phyloP scores from a whole-genome alignment of 2,888 invertebrate species.

The Pristionchus entomophagus region DNA sequence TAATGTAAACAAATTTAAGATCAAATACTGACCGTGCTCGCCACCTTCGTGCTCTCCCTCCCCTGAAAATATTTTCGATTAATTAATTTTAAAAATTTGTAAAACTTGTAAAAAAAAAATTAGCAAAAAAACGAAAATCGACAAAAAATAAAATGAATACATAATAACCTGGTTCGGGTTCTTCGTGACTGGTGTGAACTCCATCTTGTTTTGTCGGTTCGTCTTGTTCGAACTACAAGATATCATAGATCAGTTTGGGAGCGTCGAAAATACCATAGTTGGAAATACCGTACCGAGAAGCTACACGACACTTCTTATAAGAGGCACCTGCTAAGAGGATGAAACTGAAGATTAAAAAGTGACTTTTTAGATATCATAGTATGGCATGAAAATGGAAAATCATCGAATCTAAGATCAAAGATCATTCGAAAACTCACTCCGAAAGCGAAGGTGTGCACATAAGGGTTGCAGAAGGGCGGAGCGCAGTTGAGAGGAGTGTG shows the following conservation, averaged over 20 bases:
- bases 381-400: too few relatives aligned
- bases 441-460: conserved; percentile 56
- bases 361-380: too few relatives aligned
- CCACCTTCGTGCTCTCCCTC: conserved; percentile 23
- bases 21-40: not conserved
- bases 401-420: conserved; percentile 28
- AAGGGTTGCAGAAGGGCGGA: conserved; percentile 64
- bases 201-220: not conserved
- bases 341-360: too few relatives aligned
- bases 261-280: too few relatives aligned
- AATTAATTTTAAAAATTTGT: too few relatives aligned
- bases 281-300: too few relatives aligned
- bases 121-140: not conserved
- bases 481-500: conserved; percentile 60
- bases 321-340: too few relatives aligned
- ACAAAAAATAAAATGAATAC: not conserved
- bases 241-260: not conserved
- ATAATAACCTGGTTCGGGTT: not conserved
- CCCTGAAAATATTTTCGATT: not conserved
- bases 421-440: conserved; percentile 52
- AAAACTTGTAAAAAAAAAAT: too few relatives aligned
- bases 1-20: too few relatives aligned
- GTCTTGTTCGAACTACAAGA: conserved; percentile 43
- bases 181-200: not conserved
- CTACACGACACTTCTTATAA: too few relatives aligned